These are phyloP conservation scores for Genyomyrus donnyi DNA, from an alignment of 2,113 vertebrate genomes.

Conservation along the genomic window DNA sequence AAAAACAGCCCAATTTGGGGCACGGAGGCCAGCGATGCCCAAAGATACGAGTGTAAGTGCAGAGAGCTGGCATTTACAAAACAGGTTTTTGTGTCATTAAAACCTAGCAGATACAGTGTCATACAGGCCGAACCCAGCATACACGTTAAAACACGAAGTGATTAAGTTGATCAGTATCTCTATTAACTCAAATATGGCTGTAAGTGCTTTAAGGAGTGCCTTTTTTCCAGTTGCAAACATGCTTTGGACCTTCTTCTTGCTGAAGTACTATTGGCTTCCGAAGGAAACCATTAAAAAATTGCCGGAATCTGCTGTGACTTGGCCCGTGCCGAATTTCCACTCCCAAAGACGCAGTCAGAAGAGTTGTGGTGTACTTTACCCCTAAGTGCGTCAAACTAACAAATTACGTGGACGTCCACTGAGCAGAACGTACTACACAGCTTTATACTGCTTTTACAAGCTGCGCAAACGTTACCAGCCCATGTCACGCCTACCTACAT, in stretches of 20 bases:
- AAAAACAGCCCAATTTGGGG: neutral
- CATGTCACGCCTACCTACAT: neutral
- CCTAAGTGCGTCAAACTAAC: neutral
- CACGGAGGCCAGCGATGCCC: neutral
- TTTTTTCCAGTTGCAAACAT: neutral
- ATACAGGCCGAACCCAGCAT: neutral
- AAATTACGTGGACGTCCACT: neutral
- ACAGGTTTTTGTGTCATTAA: neutral
- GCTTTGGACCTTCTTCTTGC: neutral
- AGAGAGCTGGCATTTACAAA: neutral
- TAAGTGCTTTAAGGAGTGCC: neutral
- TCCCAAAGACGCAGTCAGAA: neutral
- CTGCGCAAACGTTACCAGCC: neutral
- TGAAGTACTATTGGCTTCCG: neutral
- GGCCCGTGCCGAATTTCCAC: neutral
- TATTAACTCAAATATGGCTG: neutral
- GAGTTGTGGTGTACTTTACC: neutral
- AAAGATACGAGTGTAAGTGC: neutral
- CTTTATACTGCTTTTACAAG: neutral
- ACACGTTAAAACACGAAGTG: neutral
- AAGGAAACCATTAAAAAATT: neutral
- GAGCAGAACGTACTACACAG: neutral
- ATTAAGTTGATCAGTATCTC: neutral
- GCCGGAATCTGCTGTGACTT: neutral
- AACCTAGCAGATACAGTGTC: neutral